Percentiles rank a stretch among this genome's conserved stretches.
phyloP scores from a whole-genome alignment of 1,140 invertebrate genomes.

The Temnothorax longispinosus region DNA sequence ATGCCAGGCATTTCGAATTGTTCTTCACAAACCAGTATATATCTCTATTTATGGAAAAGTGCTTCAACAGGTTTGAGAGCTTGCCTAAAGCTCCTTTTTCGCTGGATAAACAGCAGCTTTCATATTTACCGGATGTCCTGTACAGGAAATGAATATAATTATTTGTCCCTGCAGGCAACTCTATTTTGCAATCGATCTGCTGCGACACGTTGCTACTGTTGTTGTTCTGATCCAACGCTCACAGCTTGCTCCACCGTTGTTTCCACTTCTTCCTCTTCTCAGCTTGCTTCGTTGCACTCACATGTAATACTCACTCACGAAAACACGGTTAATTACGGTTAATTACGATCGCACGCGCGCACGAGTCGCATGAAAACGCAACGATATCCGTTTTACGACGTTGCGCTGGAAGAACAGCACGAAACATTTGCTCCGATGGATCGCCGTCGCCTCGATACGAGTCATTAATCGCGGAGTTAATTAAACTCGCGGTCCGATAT shows the following conservation, averaged over 20 bases:
- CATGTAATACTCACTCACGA: conserved; percentile 6
- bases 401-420: not conserved
- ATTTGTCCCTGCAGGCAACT: no score
- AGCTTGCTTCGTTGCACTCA: not conserved
- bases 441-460: conserved; percentile 7
- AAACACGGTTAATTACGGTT: conserved; percentile 16
- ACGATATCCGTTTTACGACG: conserved; percentile 18
- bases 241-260: not conserved
- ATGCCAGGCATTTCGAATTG: no score
- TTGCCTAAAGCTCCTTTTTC: no score
- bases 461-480: conserved; percentile 25
- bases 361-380: conserved; percentile 10
- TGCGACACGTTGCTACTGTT: no score
- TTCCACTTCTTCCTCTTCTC: not conserved
- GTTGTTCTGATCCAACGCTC: not conserved
- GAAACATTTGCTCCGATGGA: conserved; percentile 3
- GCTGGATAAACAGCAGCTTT: no score
- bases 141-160: no score
- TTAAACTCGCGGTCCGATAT: conserved; percentile 16
- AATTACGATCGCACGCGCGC: not conserved
- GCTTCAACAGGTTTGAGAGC: no score
- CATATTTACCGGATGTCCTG: no score
- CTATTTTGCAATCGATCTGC: no score
- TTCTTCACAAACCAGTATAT: no score
- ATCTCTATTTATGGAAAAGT: no score